Evolutionary conservation across 2,113 vertebrate species (phyloP).

Genomic region (Erythrocebus patas): DNA sequence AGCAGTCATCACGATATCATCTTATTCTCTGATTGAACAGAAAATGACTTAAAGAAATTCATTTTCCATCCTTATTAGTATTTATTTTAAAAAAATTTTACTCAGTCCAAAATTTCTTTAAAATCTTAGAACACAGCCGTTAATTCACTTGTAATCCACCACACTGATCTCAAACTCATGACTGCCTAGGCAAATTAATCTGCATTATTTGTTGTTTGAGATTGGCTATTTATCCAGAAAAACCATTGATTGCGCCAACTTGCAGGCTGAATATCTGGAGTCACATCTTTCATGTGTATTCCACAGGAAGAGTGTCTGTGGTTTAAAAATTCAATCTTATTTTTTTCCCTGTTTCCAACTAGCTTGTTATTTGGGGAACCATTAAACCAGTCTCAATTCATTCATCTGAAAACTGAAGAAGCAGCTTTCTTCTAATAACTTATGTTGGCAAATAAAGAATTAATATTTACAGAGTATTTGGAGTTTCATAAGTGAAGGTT

Average conservation of each 20-base stretch:
- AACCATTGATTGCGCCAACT: background rate
- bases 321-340: background rate
- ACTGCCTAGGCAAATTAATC: background rate
- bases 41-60: background rate
- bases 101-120: constrained; percentile 17
- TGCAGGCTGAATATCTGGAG: background rate
- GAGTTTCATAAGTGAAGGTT: background rate
- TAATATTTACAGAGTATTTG: background rate
- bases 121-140: background rate
- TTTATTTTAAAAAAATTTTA: background rate
- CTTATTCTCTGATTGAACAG: background rate
- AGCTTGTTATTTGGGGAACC: background rate
- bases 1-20: background rate
- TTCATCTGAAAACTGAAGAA: constrained; percentile 13
- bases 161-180: background rate
- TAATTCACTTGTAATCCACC: constrained; percentile 14
- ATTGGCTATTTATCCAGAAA: constrained; percentile 2
- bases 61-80: background rate
- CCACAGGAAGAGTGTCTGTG: background rate
- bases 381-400: background rate
- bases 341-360: background rate
- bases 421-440: background rate
- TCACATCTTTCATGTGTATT: background rate
- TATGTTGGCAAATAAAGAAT: background rate
- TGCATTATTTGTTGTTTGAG: background rate